Evolutionary conservation across 1,140 invertebrate species (phyloP), one percentile per base, ranked within the genome.

Genomic region (Batillaria attramentaria): DNA sequence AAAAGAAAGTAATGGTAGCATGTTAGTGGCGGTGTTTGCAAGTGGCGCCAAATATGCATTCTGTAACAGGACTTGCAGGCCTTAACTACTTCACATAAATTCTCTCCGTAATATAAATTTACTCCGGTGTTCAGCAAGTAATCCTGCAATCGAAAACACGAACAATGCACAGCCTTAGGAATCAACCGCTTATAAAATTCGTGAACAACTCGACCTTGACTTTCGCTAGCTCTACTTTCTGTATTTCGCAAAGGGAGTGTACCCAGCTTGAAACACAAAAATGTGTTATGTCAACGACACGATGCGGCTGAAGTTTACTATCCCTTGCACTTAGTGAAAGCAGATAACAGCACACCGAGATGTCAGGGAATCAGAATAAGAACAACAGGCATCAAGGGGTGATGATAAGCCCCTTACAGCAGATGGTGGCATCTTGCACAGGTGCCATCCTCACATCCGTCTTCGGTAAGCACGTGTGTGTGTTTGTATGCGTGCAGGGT

Each of bases 391-490:
- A 35, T 35, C 57, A 72, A 33, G 73, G 79, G 37, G 77, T 76
- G 93, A 50, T 92, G 92, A 96, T 97, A 73, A 96, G 93, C 81
- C 95, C 96, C 0, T 89, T 93, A 78, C 97, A 99, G 91, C 97
- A 98, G 93, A 96, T 97, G 91, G 92, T 95, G 81, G 95, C 97
- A 42, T 96, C 97, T 60, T 97, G 96, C 87, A 94, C 95, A 54
- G 97, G 97, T 82, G 97, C 97, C 24, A 89, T 98, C 24, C 92
- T 97, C 83, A 98, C 97, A 79, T 97, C 97, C 28, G 86, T 97
- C 68, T 94, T 97, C 87, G 95, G 96, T 98, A 93, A 88, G 75
- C 20, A 20, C 13, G 28, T 8, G 24, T 37, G 33, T 35, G 24
- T 3, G 31, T 33, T 35, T 31, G 24, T 1, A 13, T 69, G 65